Base-by-base conservation (phyloP, 1,140 invertebrate species). In the Ylistrum balloti region DNA sequence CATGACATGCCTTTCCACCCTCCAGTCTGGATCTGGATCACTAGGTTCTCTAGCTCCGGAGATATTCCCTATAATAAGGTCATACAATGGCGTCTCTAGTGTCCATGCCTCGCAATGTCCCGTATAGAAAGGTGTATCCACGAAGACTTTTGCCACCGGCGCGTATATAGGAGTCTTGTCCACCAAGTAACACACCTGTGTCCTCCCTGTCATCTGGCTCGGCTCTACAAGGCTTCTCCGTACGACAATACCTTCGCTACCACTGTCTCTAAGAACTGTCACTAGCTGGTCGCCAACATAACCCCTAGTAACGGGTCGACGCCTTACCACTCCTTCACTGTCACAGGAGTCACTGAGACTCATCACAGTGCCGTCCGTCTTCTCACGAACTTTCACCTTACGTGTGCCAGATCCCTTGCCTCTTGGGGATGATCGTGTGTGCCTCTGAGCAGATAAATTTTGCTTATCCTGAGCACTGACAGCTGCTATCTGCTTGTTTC, bases 51-150 rank as follows among this genome's bases (percentile, higher is more conserved):
- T 41, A 5, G 33, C 90, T 13, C 86, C 86, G 0, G 7, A 0
- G 0, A 90, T 33, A 86, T 91, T 91, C 0, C 88, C 90, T 20
- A 91, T 85, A 22, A 91, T 89, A 2, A 91, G 35, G 74, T 91
- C 90, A 48, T 91, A 89, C 9, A 85, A 9, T 28, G 90, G 90
- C 0, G 33, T 41, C 20, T 89, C 85, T 56, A 91, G 34, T 11
- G 33, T 45, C 87, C 86, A 88, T 33, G n/a, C 90, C 28, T 32
- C n/a, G 33, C 28, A 38, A 1, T 48, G 33, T 20, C 90, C 90
- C 22, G 86, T 90, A 32, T 45, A 74, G 88, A 45, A 88, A 7
- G 90, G 90, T 17, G 35, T 56, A 41, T 90, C 90, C 22, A 90
- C 38, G 56, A 28, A 88, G 1, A 90, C 45, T 13, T 56, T 13